These are phyloP conservation scores for Drosophila multiciliata DNA, from an alignment of 2,888 invertebrate genomes.

Conservation along the genomic window DNA sequence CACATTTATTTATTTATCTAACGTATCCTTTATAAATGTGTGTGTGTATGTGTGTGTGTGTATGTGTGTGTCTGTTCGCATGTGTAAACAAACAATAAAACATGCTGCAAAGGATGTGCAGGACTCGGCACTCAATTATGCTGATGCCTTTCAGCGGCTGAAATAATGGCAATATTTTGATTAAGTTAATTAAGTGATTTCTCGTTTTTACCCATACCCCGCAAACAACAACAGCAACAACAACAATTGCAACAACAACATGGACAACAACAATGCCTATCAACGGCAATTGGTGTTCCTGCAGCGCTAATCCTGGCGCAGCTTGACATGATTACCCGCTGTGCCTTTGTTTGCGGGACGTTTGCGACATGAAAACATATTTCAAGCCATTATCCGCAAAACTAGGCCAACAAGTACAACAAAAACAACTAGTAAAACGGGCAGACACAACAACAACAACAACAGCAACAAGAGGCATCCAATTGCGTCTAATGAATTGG, in stretches of 20 bases:
- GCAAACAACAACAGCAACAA: slow-evolving; percentile 5
- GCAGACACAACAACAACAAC: slow-evolving; percentile 28
- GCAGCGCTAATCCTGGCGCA: slow-evolving; percentile 62
- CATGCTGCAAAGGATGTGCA: slow-evolving; percentile 39
- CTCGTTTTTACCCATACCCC: slow-evolving; percentile 35
- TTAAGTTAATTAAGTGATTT: slow-evolving; percentile 80
- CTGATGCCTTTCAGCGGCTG: slow-evolving; percentile 48
- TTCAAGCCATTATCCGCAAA: slow-evolving; percentile 67
- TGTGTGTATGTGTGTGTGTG: slow-evolving; percentile 6
- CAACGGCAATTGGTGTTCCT: slow-evolving; percentile 52
- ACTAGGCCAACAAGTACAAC: slow-evolving; percentile 63
- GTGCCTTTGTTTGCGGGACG: slow-evolving; percentile 53
- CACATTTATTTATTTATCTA: slow-evolving; percentile 55
- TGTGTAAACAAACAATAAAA: slow-evolving; percentile 54
- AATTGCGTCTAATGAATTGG: slow-evolving; percentile 73
- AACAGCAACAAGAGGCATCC: slow-evolving; percentile 22
- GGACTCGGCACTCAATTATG: slow-evolving; percentile 31
- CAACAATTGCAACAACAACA: slow-evolving; percentile 23
- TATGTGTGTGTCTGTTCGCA: slow-evolving; percentile 7
- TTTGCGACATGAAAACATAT: slow-evolving; percentile 73
- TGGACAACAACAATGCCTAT: slow-evolving; percentile 57
- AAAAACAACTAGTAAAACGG: slow-evolving; percentile 24
- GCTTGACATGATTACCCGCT: slow-evolving; percentile 68
- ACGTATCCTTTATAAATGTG: slow-evolving; percentile 36
- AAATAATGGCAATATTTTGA: slow-evolving; percentile 78